phyloP scores from a whole-genome alignment of 2,797 vertebrate genomes.

The Sebastes matsubarae region DNA sequence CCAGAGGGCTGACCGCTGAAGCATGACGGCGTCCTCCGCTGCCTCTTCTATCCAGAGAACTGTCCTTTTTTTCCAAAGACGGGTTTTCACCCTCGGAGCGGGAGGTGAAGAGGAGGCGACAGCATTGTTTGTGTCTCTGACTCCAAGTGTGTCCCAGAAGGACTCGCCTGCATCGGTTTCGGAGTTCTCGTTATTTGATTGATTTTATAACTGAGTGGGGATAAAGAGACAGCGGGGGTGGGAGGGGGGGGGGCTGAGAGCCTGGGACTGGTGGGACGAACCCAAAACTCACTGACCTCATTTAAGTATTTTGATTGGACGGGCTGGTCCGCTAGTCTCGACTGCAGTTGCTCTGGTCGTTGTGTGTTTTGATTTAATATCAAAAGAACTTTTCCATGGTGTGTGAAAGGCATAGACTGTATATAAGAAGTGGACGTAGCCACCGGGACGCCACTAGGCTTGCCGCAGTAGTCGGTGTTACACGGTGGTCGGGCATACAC shows the following conservation, averaged over 20 bases:
- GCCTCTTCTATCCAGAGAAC: constrained; percentile 16
- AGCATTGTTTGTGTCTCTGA: constrained; percentile 37
- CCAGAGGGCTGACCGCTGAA: constrained; percentile 32
- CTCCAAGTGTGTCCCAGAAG: background rate
- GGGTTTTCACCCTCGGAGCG: background rate
- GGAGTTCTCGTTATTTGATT: background rate
- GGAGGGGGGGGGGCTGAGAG: background rate
- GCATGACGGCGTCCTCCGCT: constrained; percentile 31
- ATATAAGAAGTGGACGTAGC: too few species aligned
- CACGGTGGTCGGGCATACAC: too few species aligned
- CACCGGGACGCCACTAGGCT: too few species aligned
- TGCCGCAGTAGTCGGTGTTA: too few species aligned
- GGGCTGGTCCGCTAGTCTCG: background rate
- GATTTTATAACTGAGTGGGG: background rate
- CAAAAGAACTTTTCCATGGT: background rate
- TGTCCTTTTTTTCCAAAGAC: constrained; percentile 27
- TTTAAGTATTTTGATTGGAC: constrained; percentile 12
- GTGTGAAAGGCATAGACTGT: background rate
- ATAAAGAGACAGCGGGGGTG: background rate
- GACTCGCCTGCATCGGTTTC: background rate
- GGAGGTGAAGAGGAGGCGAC: background rate
- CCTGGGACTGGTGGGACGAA: background rate
- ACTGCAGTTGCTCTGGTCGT: background rate
- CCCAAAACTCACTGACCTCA: constrained; percentile 11
- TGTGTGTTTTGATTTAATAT: constrained; percentile 17